Base-by-base conservation (phyloP, 2,888 invertebrate genomes). In the Gibbula magus region DNA sequence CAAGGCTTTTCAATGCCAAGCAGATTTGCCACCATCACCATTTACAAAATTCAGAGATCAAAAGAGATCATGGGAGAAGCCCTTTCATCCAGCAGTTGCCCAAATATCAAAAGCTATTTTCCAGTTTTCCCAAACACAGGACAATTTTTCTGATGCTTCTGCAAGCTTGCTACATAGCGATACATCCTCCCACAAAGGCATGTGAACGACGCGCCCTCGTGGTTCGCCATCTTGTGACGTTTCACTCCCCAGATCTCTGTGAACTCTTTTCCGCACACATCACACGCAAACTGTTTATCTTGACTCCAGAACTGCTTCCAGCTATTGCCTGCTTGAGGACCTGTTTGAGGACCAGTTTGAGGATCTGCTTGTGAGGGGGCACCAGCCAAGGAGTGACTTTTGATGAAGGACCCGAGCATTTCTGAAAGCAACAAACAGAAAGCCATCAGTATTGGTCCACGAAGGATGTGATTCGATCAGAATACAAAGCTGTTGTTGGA, bases 371-470 rank as follows among this genome's bases (percentile, higher is more conserved):
- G 61, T n/a, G n/a, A n/a, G 25, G 29, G 5, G 16, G 61, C 16
- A 25, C 61, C 61, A 29, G 61, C 1, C 16, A 61, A n/a, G 29
- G 61, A 61, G 29, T 61, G 61, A 61, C 61, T 25, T 29, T 16
- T 29, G 61, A 13, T 25, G 61, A 61, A 25, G 3, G 61, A 61
- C 61, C 61, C 29, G 7, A 29, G 29, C 25, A 61, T 61, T 29
- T 70, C 70, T 70, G 70, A 70, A 70, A 70, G 29, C 70, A 70
- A 70, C 70, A 70, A 70, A 70, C 32, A 61, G 61, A 29, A 61
- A 61, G 61, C 29, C 29, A 61, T 61, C 29, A 61, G 25, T 29
- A 7, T 45, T 45, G 10, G 45, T 45, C 45, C 45, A 45, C 13
- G 45, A 45, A 10, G 45, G 10, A 10, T 45, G 45, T 7, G n/a